A percentile compares a stretch with the other conserved stretches of the same genome.
Conservation (phyloP, 2,888 invertebrate species). For the Stegana nigrithorax region DNA sequence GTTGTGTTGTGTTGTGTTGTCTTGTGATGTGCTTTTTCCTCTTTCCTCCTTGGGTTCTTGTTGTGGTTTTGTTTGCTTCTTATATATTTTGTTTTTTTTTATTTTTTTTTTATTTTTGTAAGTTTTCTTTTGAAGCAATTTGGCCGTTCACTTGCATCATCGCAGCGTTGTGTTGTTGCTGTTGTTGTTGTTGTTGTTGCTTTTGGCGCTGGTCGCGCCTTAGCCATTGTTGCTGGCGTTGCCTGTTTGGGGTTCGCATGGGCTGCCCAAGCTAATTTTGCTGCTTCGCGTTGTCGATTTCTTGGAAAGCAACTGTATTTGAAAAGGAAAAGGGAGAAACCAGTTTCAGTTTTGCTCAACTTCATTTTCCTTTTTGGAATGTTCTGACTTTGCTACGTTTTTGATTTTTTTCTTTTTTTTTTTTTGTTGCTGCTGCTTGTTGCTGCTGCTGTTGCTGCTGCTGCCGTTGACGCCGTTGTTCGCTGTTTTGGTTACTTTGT, state of each 20-base stretch:
- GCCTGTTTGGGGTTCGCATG: background rate
- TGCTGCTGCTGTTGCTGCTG: background rate
- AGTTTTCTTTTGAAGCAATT: too few species aligned
- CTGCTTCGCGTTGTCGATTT: slow-evolving; percentile 27
- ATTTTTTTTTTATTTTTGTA: too few species aligned
- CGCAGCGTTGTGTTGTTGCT: background rate
- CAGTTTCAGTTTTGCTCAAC: background rate
- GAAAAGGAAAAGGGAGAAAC: slow-evolving; percentile 66
- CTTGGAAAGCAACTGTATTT: slow-evolving; percentile 67
- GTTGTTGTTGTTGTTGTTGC: background rate
- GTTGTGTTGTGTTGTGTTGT: too few species aligned
- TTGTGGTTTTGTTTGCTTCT: background rate
- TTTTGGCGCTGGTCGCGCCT: background rate
- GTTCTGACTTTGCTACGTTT: too few species aligned
- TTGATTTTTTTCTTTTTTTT: too few species aligned
- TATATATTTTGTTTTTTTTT: background rate
- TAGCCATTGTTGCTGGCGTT: background rate
- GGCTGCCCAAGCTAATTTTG: background rate
- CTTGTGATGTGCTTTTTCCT: too few species aligned
- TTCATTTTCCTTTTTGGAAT: slow-evolving; percentile 3
- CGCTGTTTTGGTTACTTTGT: background rate
- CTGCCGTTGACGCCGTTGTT: background rate
- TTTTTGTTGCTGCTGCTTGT: background rate
- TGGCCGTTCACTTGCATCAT: too few species aligned
- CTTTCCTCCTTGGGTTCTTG: too few species aligned